Percentiles rank a stretch among this genome's conserved stretches.
These are phyloP conservation scores for Scolopax mira DNA, from an alignment of 2,113 vertebrate species.

Conservation along the genomic window DNA sequence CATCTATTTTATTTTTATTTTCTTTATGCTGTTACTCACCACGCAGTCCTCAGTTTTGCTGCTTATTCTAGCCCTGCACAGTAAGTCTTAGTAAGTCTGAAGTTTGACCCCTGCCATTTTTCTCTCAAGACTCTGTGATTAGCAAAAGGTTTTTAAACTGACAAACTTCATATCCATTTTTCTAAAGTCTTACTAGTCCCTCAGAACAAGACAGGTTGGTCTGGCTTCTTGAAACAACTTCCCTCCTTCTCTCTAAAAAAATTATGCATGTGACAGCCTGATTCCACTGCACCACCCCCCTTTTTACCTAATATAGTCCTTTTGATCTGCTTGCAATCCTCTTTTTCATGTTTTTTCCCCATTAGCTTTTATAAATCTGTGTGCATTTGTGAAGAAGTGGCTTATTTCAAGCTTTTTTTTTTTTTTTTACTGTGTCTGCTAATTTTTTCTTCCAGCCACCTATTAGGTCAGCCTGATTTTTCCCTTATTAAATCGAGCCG, in stretches of 20 bases:
- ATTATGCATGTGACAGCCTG: not conserved
- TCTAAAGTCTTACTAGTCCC: not conserved
- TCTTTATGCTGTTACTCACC: not conserved
- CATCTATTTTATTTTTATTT: not conserved
- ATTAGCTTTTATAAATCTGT: not conserved
- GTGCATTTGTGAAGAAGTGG: not conserved
- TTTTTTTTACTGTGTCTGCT: not conserved
- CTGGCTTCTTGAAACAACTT: not conserved
- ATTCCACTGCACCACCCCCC: not conserved
- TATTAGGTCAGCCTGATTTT: conserved; percentile 13
- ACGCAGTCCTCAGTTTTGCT: not conserved
- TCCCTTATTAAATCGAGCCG: not conserved
- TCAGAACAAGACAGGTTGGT: not conserved
- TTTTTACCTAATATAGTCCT: not conserved
- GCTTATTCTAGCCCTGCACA: not conserved
- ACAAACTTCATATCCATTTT: not conserved
- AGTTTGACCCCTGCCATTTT: not conserved
- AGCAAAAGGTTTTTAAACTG: not conserved
- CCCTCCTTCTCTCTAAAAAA: not conserved
- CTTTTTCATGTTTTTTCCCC: not conserved
- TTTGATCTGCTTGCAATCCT: not conserved
- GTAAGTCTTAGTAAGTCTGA: not conserved
- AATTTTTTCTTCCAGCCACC: not conserved
- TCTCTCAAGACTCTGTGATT: not conserved
- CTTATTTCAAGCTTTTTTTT: not conserved